Conservation (phyloP, 2,888 invertebrate genomes). For the Scaeva pyrastri region DNA sequence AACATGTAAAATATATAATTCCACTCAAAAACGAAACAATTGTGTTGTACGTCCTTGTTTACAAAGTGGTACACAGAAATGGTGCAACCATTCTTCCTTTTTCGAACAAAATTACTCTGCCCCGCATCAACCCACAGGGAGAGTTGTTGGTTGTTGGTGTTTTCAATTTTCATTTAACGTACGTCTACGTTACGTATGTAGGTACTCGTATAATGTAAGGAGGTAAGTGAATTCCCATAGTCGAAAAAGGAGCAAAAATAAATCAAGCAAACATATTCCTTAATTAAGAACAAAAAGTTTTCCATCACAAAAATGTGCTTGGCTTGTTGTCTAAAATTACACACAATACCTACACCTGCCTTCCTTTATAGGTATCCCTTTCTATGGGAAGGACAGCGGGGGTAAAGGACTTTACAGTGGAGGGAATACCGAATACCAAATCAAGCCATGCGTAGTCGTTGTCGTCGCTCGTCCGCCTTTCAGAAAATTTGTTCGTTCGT, state of each 20-base stretch:
- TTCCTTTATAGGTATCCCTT: background rate
- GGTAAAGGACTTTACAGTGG: background rate
- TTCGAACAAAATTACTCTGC: slow-evolving; percentile 8
- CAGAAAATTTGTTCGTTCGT: slow-evolving; percentile 16
- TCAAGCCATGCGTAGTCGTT: too few species aligned
- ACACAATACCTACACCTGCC: background rate
- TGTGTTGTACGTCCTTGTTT: slow-evolving; percentile 15
- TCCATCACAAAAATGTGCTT: slow-evolving; percentile 37
- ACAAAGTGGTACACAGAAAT: slow-evolving; percentile 49
- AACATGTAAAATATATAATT: slow-evolving; percentile 10
- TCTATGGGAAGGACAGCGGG: too few species aligned
- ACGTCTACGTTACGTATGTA: too few species aligned
- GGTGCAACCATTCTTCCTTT: slow-evolving; percentile 25
- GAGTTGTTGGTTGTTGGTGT: slow-evolving; percentile 16
- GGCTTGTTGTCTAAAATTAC: slow-evolving; percentile 41
- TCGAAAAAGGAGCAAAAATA: slow-evolving; percentile 37
- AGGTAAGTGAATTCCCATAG: slow-evolving; percentile 19
- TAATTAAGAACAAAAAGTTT: slow-evolving; percentile 63
- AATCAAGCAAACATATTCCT: slow-evolving; percentile 56
- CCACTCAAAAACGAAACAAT: slow-evolving; percentile 19
- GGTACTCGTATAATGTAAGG: too few species aligned
- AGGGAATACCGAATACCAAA: slow-evolving; percentile 11
- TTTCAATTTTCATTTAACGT: slow-evolving; percentile 30
- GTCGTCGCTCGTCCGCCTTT: too few species aligned
- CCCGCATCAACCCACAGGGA: background rate